phyloP scores from a whole-genome alignment of 2,113 vertebrate genomes.

The Rhinogobius similis region DNA sequence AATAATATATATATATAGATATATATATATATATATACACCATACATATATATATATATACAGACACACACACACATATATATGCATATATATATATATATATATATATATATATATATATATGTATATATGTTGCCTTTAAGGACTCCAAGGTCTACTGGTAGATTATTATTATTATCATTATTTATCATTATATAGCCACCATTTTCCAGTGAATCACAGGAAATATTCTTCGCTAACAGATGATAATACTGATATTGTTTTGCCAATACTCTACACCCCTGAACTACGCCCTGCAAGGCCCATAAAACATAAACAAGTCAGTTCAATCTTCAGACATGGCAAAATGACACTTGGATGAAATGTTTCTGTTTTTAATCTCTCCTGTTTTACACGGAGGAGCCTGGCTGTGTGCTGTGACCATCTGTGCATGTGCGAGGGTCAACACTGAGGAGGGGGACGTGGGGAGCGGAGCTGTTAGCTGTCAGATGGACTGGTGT shows the following conservation, averaged over 20 bases:
- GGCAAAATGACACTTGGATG: constrained; percentile 60
- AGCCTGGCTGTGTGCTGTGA: constrained; percentile 55
- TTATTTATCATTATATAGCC: constrained; percentile 16
- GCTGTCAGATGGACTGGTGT: constrained; percentile 14
- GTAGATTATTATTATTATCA: neutral
- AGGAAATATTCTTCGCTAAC: constrained; percentile 33
- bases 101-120: too few relatives aligned
- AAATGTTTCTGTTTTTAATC: constrained; percentile 37
- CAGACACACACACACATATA: too few relatives aligned
- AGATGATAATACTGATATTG: constrained; percentile 57
- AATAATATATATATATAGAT: too few relatives aligned
- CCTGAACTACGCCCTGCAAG: constrained; percentile 50
- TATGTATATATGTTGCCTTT: too few relatives aligned
- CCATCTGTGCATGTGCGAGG: constrained; percentile 56
- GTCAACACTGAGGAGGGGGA: constrained; percentile 36
- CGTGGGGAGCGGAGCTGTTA: constrained; percentile 31
- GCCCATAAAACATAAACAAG: constrained; percentile 57
- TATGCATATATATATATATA: too few relatives aligned
- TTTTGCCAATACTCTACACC: constrained; percentile 59
- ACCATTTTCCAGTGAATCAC: constrained; percentile 39
- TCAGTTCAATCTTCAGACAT: constrained; percentile 50
- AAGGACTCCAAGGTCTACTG: neutral
- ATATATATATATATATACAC: too few relatives aligned
- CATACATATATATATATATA: too few relatives aligned
- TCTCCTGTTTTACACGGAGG: constrained; percentile 32